Evolutionary conservation across 2,888 invertebrate genomes (phyloP), one percentile per base, ranked within the genome.

Genomic region (Neoscelio sp.): DNA sequence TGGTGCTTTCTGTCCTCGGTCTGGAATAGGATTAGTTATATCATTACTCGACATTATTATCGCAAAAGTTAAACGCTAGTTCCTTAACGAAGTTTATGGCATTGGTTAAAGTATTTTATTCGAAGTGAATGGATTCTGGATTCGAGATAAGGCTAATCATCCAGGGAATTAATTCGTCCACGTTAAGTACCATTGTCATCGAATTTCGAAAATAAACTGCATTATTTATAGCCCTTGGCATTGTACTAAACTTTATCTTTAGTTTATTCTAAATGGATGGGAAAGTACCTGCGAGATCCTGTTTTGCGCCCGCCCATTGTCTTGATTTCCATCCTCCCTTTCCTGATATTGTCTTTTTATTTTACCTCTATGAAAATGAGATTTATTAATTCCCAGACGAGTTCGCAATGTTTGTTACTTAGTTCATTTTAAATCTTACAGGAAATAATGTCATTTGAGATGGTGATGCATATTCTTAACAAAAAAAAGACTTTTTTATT

Each of bases 11-110:
- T 85, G 67, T 89, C 89, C 44, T 89, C 82, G 42, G 86, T 85
- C 54, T 82, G 84, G 35, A 88, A 89, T 2, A 86, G 87, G 0
- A 85, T 88, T 65, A 87, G 86, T 44, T 89, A 84, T 50, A 89
- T 33, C 33, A 10, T 33, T 33, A 33, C 10, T 33, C 5, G n/a
- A 10, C 10, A 2, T n/a, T 4, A 33, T 33, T 10, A 33, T 33
- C n/a, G 33, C 33, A 10, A 33, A 33, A 10, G 33, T 33, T 33
- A n/a, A 23, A 23, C 23, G 3, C 23, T 4, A 23, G 23, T 23
- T 23, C 23, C 15, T n/a, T 4, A 10, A 18, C 7, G 15, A 10
- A 10, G 12, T 35, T 10, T 28, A 6, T 28, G 28, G 28, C n/a
- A 6, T 6, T n/a, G 28, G 6, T 28, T 6, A 28, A 2, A 28